Percentiles rank a stretch among this genome's conserved stretches.
Evolutionary conservation across 2,113 vertebrate species (phyloP).

Genomic region (Sinocyclocheilus rhinocerous): DNA sequence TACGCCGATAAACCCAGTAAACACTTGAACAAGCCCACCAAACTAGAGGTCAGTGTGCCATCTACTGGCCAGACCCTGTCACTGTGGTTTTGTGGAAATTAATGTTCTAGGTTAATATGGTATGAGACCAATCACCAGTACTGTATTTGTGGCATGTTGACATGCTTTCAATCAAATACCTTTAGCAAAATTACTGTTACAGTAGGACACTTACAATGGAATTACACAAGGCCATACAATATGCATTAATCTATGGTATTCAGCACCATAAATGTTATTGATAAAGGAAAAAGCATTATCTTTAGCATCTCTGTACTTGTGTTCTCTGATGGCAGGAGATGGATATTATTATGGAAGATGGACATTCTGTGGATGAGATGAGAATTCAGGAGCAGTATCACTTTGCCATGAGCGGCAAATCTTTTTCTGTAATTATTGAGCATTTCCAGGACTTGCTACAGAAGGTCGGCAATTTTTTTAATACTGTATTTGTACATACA

Average conservation of each 20-base stretch:
- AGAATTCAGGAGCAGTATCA: conserved; percentile 80
- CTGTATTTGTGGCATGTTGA: background rate
- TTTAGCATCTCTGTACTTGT: background rate
- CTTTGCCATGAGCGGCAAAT: conserved; percentile 97
- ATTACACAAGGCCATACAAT: background rate
- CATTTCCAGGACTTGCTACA: conserved; percentile 95
- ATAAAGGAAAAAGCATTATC: background rate
- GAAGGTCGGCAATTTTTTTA: conserved; percentile 77
- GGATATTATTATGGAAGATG: conserved; percentile 84
- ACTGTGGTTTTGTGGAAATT: background rate
- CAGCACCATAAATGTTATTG: background rate
- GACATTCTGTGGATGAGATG: conserved; percentile 78
- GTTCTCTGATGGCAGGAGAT: conserved; percentile 75
- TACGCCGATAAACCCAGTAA: conserved; percentile 87
- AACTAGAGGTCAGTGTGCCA: conserved; percentile 78
- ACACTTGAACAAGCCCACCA: conserved; percentile 70
- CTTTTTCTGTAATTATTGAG: conserved; percentile 89
- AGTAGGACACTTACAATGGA: background rate
- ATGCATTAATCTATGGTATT: background rate
- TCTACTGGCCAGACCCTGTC: conserved; percentile 15
- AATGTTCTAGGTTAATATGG: no score
- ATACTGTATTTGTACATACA: background rate
- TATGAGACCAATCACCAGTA: no score
- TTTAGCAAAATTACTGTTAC: background rate
- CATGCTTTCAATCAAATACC: background rate